Conservation (phyloP, 2,113 vertebrate genomes). For the Mustelus asterias region DNA sequence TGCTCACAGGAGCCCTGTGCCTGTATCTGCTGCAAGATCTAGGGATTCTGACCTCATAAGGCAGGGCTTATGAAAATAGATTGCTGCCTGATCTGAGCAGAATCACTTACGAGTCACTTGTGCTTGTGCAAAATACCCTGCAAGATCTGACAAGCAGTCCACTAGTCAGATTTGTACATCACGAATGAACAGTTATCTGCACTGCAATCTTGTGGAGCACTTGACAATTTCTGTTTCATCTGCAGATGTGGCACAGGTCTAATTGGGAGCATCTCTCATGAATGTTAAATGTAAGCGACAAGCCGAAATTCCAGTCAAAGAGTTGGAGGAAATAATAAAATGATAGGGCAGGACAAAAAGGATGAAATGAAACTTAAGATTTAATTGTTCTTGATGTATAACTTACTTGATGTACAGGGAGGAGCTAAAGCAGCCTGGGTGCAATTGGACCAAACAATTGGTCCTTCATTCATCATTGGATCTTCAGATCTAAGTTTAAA, state of each 20-base stretch:
- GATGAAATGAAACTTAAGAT: background rate
- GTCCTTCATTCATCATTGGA: background rate
- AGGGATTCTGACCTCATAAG: background rate
- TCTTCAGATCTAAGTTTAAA: background rate
- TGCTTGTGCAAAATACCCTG: background rate
- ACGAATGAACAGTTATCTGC: slow-evolving; percentile 21
- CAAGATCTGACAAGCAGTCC: background rate
- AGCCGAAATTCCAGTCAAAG: background rate
- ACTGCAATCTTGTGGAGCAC: background rate
- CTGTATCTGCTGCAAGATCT: background rate
- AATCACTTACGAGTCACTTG: background rate
- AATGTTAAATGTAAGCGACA: background rate
- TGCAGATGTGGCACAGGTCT: background rate
- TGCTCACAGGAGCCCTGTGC: background rate
- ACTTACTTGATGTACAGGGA: background rate
- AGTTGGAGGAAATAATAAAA: background rate
- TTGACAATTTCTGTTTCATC: slow-evolving; percentile 11
- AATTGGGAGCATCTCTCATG: background rate
- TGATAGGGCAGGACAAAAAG: background rate
- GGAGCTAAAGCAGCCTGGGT: background rate
- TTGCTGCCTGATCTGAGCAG: slow-evolving; percentile 1
- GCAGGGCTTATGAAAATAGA: background rate
- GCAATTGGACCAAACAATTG: background rate
- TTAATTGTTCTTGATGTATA: background rate
- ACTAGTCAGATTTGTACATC: background rate